Evolutionary conservation across 2,113 vertebrate species (phyloP).

Genomic region (Protomyctophum bolini): DNA sequence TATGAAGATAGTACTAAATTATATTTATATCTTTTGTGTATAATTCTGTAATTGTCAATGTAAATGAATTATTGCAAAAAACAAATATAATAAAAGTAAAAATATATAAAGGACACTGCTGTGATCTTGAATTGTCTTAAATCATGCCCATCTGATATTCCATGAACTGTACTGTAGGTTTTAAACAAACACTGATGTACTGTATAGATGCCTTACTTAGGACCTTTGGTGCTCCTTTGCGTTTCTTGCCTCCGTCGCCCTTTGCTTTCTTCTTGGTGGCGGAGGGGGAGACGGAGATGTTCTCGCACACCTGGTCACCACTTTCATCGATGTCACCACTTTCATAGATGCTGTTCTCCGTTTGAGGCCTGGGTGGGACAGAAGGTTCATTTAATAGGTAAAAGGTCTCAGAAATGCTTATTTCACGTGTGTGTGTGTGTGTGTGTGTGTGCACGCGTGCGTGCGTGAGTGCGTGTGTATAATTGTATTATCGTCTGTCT

Average conservation of each 20-base stretch:
- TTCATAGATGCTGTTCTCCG: background rate
- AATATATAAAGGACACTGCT: too few relatives aligned
- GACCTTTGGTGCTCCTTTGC: constrained; percentile 66
- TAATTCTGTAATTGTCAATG: too few relatives aligned
- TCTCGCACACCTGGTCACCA: constrained; percentile 35
- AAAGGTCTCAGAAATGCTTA: background rate
- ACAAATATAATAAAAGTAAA: too few relatives aligned
- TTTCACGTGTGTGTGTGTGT: too few relatives aligned
- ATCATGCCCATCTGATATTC: background rate
- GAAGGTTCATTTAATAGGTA: background rate
- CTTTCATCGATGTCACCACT: too few relatives aligned
- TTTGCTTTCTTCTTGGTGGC: constrained; percentile 58
- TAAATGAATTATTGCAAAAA: too few relatives aligned
- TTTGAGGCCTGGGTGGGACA: constrained; percentile 24
- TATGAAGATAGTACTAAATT: too few relatives aligned
- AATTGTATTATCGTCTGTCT: background rate
- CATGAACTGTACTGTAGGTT: background rate
- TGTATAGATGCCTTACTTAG: constrained; percentile 60
- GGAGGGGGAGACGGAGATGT: background rate
- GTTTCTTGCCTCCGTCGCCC: constrained; percentile 62
- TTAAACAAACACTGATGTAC: background rate
- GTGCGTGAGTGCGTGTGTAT: too few relatives aligned
- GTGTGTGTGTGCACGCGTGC: too few relatives aligned
- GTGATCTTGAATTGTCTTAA: background rate
- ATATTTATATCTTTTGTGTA: too few relatives aligned